Percentiles rank a stretch among this genome's conserved stretches.
These are phyloP conservation scores for Pterobdella sp. DNA, from an alignment of 2,888 invertebrate genomes.

Conservation along the genomic window DNA sequence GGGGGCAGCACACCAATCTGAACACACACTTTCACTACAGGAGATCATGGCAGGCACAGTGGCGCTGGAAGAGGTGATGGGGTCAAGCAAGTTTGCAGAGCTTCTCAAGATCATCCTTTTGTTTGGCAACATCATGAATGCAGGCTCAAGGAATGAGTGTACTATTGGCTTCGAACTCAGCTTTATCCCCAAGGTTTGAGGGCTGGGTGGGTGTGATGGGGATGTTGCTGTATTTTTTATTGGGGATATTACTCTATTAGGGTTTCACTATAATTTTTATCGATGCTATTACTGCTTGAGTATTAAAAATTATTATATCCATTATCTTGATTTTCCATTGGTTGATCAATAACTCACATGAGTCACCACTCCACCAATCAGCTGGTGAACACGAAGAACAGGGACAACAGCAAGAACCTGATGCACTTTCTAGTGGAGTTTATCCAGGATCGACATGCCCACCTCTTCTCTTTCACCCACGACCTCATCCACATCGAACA, in stretches of 20 bases:
- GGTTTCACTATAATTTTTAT: not conserved
- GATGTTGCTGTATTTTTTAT: not conserved
- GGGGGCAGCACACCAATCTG: not conserved
- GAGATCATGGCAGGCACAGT: slow-evolving; percentile 89
- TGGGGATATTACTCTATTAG: not conserved
- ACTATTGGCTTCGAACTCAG: slow-evolving; percentile 94
- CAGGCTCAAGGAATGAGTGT: slow-evolving; percentile 80
- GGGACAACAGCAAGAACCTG: slow-evolving; percentile 82
- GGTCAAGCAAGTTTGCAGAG: slow-evolving; percentile 78
- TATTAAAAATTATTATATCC: too few relatives aligned
- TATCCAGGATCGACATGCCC: slow-evolving; percentile 79
- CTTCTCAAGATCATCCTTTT: slow-evolving; percentile 80
- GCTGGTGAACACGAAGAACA: slow-evolving; percentile 64
- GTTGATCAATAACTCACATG: not conserved
- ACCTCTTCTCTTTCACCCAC: slow-evolving; percentile 70
- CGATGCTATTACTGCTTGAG: too few relatives aligned
- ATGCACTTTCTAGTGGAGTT: slow-evolving; percentile 83
- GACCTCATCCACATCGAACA: slow-evolving; percentile 83
- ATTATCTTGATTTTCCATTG: too few relatives aligned
- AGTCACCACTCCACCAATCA: slow-evolving; percentile 38
- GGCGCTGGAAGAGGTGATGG: slow-evolving; percentile 85
- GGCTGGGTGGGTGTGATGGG: not conserved
- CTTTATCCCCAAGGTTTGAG: slow-evolving; percentile 75
- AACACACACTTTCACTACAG: slow-evolving; percentile 48
- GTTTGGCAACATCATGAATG: slow-evolving; percentile 92